phyloP scores from a whole-genome alignment of 2,113 vertebrate genomes.

The Trichomycterus rosablanca region DNA sequence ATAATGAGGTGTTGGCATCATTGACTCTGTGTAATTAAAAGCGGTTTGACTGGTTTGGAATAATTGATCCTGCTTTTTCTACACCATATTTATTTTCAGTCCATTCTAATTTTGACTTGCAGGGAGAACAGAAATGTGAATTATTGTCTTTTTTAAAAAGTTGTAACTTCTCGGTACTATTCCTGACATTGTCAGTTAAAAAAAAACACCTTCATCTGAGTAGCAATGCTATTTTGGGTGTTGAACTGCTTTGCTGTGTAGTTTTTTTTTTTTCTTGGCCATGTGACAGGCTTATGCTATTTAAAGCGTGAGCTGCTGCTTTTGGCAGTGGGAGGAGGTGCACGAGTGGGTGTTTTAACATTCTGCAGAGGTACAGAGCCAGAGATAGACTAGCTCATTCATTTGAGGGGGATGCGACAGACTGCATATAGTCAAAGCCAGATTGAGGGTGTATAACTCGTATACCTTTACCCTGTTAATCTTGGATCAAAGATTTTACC shows the following conservation, averaged over 20 bases:
- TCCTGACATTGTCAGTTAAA: slow-evolving; percentile 27
- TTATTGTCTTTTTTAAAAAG: slow-evolving; percentile 6
- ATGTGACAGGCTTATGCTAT: slow-evolving; percentile 60
- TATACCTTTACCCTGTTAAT: slow-evolving; percentile 40
- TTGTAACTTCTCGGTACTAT: slow-evolving; percentile 37
- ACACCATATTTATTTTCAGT: no score
- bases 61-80: no score
- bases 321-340: slow-evolving; percentile 40
- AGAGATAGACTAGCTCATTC: slow-evolving; percentile 38
- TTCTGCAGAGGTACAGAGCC: slow-evolving; percentile 43
- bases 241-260: slow-evolving; percentile 54
- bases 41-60: no score
- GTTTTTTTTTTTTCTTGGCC: slow-evolving; percentile 53
- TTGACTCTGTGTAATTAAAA: no score
- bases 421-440: slow-evolving; percentile 56
- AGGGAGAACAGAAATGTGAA: no score
- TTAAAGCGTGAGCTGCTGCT: slow-evolving; percentile 53
- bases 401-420: slow-evolving; percentile 55
- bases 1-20: no score
- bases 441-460: slow-evolving; percentile 51
- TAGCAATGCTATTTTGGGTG: slow-evolving; percentile 58
- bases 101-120: no score
- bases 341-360: slow-evolving; percentile 44
- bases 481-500: neutral
- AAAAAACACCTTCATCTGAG: slow-evolving; percentile 47